These are phyloP conservation scores for Psittacara wagleri DNA, from an alignment of 2,113 vertebrate species.

Conservation along the genomic window DNA sequence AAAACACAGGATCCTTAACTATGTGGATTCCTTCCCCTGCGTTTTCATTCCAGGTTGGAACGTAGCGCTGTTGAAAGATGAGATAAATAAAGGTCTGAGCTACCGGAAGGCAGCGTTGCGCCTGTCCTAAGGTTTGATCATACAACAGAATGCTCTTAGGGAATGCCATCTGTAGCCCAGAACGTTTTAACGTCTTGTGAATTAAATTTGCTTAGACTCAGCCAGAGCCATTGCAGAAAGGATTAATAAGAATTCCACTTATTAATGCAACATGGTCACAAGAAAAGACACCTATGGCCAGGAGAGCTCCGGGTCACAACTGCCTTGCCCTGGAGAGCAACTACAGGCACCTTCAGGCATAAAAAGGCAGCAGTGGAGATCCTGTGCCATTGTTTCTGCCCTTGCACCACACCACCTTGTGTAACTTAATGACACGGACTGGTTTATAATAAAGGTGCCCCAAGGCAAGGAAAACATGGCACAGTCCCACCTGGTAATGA, in stretches of 20 bases:
- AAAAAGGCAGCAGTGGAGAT: not conserved
- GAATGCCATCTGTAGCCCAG: not conserved
- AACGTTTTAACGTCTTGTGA: fast-evolving
- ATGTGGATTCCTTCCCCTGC: not conserved
- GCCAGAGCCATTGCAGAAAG: not conserved
- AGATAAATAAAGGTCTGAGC: not conserved
- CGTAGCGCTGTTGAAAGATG: not conserved
- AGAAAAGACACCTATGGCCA: fast-evolving
- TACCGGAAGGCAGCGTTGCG: not conserved
- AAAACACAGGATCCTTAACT: not conserved
- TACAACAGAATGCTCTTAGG: not conserved
- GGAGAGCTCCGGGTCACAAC: not conserved
- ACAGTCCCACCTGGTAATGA: not conserved
- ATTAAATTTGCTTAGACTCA: not conserved
- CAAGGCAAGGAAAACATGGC: not conserved
- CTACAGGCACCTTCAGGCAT: not conserved
- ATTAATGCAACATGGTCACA: not conserved
- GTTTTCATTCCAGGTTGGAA: not conserved
- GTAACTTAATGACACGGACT: fast-evolving
- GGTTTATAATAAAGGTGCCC: not conserved
- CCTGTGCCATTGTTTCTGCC: not conserved
- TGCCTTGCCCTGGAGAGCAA: not conserved
- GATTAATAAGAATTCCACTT: not conserved
- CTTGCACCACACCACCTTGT: not conserved
- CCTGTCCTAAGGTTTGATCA: not conserved